A percentile compares a stretch with the other conserved stretches of the same genome.
These are phyloP conservation scores for Apis cerana DNA, from an alignment of 1,140 invertebrate genomes.

Conservation along the genomic window DNA sequence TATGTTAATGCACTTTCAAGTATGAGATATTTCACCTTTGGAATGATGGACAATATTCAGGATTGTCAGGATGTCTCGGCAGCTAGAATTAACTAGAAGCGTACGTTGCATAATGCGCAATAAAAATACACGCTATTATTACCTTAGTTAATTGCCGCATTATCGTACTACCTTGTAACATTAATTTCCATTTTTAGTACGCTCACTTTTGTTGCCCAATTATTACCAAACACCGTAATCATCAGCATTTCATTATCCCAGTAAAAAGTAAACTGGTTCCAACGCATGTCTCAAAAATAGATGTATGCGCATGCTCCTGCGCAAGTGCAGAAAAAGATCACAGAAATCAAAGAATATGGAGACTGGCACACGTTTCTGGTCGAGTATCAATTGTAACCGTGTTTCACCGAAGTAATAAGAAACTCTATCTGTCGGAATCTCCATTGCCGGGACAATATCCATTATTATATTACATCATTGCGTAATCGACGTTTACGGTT, in stretches of 20 bases:
- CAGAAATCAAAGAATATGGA: constrained; percentile 12
- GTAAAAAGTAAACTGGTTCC: not conserved
- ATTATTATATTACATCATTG: constrained; percentile 65
- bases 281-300: not conserved
- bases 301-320: not conserved
- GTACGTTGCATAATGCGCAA: constrained; percentile 3
- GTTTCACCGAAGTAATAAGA: constrained; percentile 36
- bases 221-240: constrained; percentile 3
- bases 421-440: constrained; percentile 55
- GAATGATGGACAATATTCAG: not conserved
- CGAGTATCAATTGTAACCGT: constrained; percentile 44
- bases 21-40: not conserved
- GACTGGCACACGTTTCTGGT: constrained; percentile 4
- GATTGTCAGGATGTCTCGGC: too few species aligned
- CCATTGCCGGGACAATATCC: constrained; percentile 48
- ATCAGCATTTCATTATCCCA: constrained; percentile 8
- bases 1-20: not conserved
- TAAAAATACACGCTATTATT: constrained; percentile 17
- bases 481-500: constrained; percentile 61
- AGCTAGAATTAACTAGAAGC: not conserved
- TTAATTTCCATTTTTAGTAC: not conserved
- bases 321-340: not conserved
- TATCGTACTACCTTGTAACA: not conserved
- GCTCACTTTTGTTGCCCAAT: constrained; percentile 3
- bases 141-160: constrained; percentile 23